phyloP scores from a whole-genome alignment of 2,113 vertebrate genomes.

The Heterotilapia buettikoferi region DNA sequence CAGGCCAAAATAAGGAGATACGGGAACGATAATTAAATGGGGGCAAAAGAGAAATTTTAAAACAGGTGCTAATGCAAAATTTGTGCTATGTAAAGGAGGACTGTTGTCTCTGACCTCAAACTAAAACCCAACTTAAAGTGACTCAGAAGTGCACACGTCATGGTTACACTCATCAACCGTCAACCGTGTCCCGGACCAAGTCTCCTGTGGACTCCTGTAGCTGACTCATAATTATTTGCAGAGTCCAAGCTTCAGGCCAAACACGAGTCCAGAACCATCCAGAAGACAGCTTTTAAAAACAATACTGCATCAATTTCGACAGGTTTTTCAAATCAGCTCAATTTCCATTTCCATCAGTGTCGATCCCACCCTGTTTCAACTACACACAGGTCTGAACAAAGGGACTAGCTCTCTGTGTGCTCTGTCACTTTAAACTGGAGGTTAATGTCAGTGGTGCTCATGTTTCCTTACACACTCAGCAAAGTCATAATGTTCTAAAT shows the following conservation, averaged over 20 bases:
- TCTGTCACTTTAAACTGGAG: constrained; percentile 14
- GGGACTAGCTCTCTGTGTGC: background rate
- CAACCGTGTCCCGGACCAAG: background rate
- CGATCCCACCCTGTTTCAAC: background rate
- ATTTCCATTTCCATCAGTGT: background rate
- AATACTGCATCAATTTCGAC: background rate
- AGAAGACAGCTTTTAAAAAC: background rate
- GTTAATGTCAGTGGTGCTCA: constrained; percentile 6
- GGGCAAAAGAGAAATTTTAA: background rate
- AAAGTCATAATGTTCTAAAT: constrained; percentile 48
- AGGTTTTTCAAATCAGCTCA: background rate
- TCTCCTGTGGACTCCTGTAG: background rate
- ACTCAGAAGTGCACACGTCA: constrained; percentile 10
- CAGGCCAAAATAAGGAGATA: background rate
- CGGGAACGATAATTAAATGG: background rate
- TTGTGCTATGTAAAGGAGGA: background rate
- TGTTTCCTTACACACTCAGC: constrained; percentile 30
- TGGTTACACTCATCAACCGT: constrained; percentile 12
- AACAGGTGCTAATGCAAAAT: background rate
- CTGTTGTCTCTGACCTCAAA: background rate
- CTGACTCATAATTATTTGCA: constrained; percentile 31
- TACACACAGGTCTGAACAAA: background rate
- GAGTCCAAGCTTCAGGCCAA: constrained; percentile 6
- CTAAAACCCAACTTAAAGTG: constrained; percentile 7
- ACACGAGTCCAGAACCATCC: background rate